A percentile compares a stretch with the other conserved stretches of the same genome.
phyloP scores from a whole-genome alignment of 35 echinoderm and acorn worm species.

The Lytechinus variegatus region DNA sequence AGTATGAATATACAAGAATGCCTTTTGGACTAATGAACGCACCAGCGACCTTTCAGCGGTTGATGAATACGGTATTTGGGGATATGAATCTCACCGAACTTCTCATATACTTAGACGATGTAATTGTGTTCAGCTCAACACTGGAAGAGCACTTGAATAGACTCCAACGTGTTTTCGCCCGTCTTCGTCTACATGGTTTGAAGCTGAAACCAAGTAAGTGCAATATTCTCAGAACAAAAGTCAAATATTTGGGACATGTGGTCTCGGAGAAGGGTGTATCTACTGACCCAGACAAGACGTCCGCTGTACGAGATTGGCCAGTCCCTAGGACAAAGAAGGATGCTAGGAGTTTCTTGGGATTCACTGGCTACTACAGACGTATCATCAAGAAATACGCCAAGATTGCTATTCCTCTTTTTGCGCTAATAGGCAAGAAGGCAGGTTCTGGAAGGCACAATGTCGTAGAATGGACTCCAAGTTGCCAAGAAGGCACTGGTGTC shows the following conservation, averaged over 20 bases:
- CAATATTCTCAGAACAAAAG: conserved; percentile 9
- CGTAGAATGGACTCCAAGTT: too few relatives aligned
- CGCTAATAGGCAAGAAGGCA: too few relatives aligned
- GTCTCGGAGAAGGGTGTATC: conserved; percentile 49
- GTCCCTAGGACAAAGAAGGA: too few relatives aligned
- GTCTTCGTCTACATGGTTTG: conserved; percentile 60
- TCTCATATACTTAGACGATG: conserved; percentile 63
- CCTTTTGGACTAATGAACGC: conserved; percentile 44
- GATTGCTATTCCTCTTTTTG: too few relatives aligned
- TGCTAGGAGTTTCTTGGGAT: too few relatives aligned
- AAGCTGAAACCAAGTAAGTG: conserved; percentile 72
- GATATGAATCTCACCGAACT: conserved; percentile 27
- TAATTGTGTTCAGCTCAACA: too few relatives aligned
- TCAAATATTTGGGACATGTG: conserved; percentile 58
- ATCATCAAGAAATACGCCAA: too few relatives aligned
- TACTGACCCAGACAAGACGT: conserved; percentile 54
- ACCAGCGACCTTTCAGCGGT: conserved; percentile 54
- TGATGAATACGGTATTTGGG: conserved; percentile 54
- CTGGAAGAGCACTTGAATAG: conserved; percentile 61
- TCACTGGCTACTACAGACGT: too few relatives aligned
- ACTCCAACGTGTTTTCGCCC: conserved; percentile 37
- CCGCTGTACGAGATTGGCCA: conserved; percentile 46
- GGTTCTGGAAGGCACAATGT: too few relatives aligned
- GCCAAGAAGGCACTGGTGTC: too few relatives aligned
- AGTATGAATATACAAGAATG: too few relatives aligned